Conservation (phyloP, 2,888 invertebrate genomes). For the Andricus quercusramuli region DNA sequence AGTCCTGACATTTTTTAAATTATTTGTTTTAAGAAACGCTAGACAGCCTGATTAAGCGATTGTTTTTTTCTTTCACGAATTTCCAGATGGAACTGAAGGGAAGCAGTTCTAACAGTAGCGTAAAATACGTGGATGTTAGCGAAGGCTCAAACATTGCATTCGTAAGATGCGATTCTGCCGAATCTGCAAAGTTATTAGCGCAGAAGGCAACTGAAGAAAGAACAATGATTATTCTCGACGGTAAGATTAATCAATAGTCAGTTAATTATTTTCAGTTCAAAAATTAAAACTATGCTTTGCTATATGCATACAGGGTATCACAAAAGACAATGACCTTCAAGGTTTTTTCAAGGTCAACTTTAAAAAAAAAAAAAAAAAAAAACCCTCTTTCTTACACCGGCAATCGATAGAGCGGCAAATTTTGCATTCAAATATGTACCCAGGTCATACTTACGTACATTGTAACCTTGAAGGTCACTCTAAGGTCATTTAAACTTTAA, state of each 20-base stretch:
- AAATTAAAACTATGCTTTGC: neutral
- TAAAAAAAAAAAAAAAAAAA: too few relatives aligned
- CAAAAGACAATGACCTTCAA: too few relatives aligned
- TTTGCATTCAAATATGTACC: too few relatives aligned
- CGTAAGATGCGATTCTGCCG: slow-evolving; percentile 82
- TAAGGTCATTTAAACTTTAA: too few relatives aligned
- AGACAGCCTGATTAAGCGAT: neutral
- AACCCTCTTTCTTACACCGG: too few relatives aligned
- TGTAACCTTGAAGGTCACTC: too few relatives aligned
- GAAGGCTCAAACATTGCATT: slow-evolving; percentile 85
- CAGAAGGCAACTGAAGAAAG: slow-evolving; percentile 71
- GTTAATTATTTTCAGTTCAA: neutral
- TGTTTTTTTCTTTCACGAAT: slow-evolving; percentile 41
- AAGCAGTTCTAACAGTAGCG: slow-evolving; percentile 81
- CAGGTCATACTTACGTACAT: too few relatives aligned
- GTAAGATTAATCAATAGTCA: slow-evolving; percentile 62
- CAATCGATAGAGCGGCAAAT: too few relatives aligned
- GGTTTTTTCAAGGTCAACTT: too few relatives aligned
- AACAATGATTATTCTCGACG: slow-evolving; percentile 75
- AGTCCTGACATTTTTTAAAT: too few relatives aligned
- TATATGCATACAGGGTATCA: too few relatives aligned
- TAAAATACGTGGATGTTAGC: slow-evolving; percentile 90
- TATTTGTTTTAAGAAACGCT: too few relatives aligned
- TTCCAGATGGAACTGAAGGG: slow-evolving; percentile 83
- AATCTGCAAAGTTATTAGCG: slow-evolving; percentile 79